phyloP scores from a whole-genome alignment of 2,797 vertebrate genomes.

The Bradypus variegatus region DNA sequence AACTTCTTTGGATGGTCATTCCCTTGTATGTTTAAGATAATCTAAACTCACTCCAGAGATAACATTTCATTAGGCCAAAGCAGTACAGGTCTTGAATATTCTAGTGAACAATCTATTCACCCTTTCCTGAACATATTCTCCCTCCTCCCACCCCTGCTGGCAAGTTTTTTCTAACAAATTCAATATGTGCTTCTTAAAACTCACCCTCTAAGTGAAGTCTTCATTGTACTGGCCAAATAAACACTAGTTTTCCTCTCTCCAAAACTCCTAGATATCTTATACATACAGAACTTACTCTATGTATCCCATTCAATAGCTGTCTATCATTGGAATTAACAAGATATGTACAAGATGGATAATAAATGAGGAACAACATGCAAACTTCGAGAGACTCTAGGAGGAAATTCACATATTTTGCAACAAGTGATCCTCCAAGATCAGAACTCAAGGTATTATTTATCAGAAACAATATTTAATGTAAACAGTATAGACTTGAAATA shows the following conservation, averaged over 20 bases:
- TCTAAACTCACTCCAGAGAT: neutral
- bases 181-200: slow-evolving; percentile 9
- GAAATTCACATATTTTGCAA: neutral
- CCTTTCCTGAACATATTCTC: neutral
- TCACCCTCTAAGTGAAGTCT: neutral
- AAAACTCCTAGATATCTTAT: neutral
- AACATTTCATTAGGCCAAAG: neutral
- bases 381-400: neutral
- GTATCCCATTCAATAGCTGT: neutral
- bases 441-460: neutral
- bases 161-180: neutral
- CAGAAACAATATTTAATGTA: neutral
- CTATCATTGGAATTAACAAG: neutral
- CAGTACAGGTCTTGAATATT: neutral
- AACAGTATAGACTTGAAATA: neutral
- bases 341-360: neutral
- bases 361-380: neutral
- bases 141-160: neutral
- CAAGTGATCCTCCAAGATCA: neutral
- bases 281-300: neutral
- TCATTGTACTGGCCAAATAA: neutral
- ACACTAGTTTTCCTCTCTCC: neutral
- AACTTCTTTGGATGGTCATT: neutral
- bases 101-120: neutral
- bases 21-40: neutral